Percentiles rank a stretch among this genome's conserved stretches.
Evolutionary conservation across 2,888 invertebrate genomes (phyloP).

Genomic region (Alentia gelatinosa): DNA sequence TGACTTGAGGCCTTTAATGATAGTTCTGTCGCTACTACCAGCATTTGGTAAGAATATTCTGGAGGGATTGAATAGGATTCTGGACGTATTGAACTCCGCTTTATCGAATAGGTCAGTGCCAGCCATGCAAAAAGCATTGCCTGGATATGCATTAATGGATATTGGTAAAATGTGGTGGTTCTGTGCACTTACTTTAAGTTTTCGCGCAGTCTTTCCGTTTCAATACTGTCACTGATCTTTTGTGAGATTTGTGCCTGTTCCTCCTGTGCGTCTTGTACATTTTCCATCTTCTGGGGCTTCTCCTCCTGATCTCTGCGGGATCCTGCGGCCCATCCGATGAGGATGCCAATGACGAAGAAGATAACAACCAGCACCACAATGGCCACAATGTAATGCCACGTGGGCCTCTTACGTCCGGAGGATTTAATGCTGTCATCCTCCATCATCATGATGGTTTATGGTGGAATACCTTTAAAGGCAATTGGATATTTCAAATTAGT

Average conservation of each 20-base stretch:
- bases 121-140: no score
- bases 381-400: background rate
- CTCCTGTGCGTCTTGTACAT: background rate
- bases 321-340: background rate
- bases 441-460: no score
- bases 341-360: background rate
- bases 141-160: no score
- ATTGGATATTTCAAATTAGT: no score
- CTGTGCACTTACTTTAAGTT: background rate
- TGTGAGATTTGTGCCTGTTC: background rate
- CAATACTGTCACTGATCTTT: background rate
- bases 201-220: background rate
- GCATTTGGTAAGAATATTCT: no score
- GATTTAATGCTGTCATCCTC: background rate
- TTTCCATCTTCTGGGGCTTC: background rate
- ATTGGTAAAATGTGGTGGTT: no score
- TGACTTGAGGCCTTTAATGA: no score
- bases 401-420: background rate
- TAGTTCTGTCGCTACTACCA: no score
- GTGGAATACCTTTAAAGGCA: no score
- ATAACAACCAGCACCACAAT: background rate
- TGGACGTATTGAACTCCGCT: no score
- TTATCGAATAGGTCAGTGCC: no score
- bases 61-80: no score
- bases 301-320: background rate